Evolutionary conservation across 92 coral and sea anemone genomes (phyloP), one percentile per base, ranked within the genome.

Genomic region (Zoanthus sociatus): DNA sequence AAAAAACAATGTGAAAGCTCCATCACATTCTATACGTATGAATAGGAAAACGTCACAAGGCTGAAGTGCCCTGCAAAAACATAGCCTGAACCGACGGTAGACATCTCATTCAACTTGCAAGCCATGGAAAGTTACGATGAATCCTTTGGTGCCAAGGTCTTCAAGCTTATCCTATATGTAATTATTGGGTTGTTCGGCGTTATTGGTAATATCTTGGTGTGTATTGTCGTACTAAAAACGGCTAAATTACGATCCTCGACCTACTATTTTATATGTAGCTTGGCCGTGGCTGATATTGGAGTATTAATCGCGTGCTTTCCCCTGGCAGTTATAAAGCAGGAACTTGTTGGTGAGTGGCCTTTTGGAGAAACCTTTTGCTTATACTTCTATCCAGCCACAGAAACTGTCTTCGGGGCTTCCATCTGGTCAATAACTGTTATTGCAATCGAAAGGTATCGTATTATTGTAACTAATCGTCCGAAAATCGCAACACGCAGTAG

Each of bases 401-500:
- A 79, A 13, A 63, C 32, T 18, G 44, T 63, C 13, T 79, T 63
- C 44, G 84, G 84, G 5, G 32, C 84, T 5, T 79, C 84, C 4
- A 79, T 79, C n/a, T 79, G 84, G 84, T 79, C 84, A 18, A 79
- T 79, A 42, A 64, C 84, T 9, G 84, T 79, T 74, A 79, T 79
- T 11, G 84, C 84, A 11, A 48, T 79, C 46, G 84, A 79, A 66
- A 37, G 84, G 18, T 79, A 79, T 79, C 84, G 84, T 60, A 63
- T 79, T 42, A 79, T 79, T 48, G 84, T 79, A 44, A 61, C 64
- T 21, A 79, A 79, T 66, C 84, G 84, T 42, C 84, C 84, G 60
- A 79, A 64, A 72, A 63, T 79, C 16, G 53, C 42, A 69, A 63
- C 84, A 64, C 73, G 74, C 45, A 63, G 64, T 54, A 79, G 84